Conservation (phyloP, 2,113 vertebrate species). For the Trinectes maculatus region DNA sequence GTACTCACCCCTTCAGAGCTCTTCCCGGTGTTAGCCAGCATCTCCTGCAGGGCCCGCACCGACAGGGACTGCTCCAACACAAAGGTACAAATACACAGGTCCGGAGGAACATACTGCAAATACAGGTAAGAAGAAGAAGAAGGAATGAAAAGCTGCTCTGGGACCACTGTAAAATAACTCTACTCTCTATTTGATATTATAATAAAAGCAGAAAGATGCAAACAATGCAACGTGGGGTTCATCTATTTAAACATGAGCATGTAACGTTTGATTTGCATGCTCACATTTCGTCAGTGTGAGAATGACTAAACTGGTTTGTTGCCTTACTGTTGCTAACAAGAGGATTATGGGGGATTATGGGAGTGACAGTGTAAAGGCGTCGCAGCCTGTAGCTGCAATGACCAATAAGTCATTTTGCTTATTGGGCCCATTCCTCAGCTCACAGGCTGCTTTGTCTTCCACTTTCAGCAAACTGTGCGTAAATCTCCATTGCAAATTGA, state of each 20-base stretch:
- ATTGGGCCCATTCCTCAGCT: neutral
- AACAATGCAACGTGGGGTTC: neutral
- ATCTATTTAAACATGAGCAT: neutral
- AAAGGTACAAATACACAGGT: slow-evolving; percentile 95
- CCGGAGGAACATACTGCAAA: slow-evolving; percentile 93
- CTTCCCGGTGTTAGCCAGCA: slow-evolving; percentile 91
- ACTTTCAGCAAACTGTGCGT: neutral
- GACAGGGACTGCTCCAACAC: slow-evolving; percentile 96
- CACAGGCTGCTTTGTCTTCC: neutral
- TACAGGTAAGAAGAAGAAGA: neutral
- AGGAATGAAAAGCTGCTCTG: slow-evolving; percentile 2
- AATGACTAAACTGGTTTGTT: slow-evolving; percentile 21
- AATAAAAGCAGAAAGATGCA: neutral
- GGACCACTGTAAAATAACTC: too few relatives aligned
- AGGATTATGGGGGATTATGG: slow-evolving; percentile 14
- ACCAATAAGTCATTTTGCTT: slow-evolving; percentile 21
- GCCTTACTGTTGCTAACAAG: slow-evolving; percentile 37
- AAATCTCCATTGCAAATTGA: neutral
- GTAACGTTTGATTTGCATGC: neutral
- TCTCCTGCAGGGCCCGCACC: slow-evolving; percentile 97
- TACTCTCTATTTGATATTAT: too few relatives aligned
- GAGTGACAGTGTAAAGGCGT: slow-evolving; percentile 15
- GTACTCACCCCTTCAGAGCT: slow-evolving; percentile 91
- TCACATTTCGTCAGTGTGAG: neutral
- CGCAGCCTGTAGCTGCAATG: neutral